Base-by-base conservation (phyloP, 2,888 invertebrate species). In the Mythimna albipuncta region DNA sequence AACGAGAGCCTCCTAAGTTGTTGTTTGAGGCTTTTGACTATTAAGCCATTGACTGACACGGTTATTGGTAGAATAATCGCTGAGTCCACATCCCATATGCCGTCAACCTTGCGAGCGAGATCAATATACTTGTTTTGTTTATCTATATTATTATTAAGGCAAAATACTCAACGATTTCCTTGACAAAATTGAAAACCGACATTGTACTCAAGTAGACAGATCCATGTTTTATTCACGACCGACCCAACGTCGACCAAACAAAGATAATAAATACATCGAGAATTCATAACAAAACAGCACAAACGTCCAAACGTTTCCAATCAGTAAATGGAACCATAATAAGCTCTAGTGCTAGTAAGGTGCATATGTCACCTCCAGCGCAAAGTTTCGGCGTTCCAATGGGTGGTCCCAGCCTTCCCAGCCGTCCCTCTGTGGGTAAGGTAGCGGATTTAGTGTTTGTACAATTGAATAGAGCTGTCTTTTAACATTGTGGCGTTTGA, bases 331-430 rank as follows among this genome's bases (percentile, higher is more conserved):
- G 88, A 84, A 80, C 85, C 84, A 77, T 85, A 83, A 81, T 85
- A 87, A 88, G 87, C 79, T 86, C 80, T 67, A 78, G 80, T 74
- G 69, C 82, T 72, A 80, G 86, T 86, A 85, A 87, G 88, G 88
- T 88, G 88, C 87, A 89, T 84, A 87, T 90, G 89, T 90, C 90
- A 90, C 89, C 89, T 88, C 87, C 86, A 87, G 86, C 84, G 84
- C 75, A 83, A 88, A 90, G 88, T 89, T 89, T 69, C 54, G 58
- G 69, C 50, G 67, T 81, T 71, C 74, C 84, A 75, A 81, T 76
- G 82, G 77, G 74, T 80, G 71, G 59, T 61, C 1, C 1, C 41
- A 77, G 72, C 69, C 75, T 68, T 74, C 68, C 66, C 67, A 61
- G 54, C 69, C 55, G 41, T 3, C 16, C 38, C 41, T 54, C 44